Conservation (phyloP, 2,888 invertebrate species). For the Oscheius onirici region DNA sequence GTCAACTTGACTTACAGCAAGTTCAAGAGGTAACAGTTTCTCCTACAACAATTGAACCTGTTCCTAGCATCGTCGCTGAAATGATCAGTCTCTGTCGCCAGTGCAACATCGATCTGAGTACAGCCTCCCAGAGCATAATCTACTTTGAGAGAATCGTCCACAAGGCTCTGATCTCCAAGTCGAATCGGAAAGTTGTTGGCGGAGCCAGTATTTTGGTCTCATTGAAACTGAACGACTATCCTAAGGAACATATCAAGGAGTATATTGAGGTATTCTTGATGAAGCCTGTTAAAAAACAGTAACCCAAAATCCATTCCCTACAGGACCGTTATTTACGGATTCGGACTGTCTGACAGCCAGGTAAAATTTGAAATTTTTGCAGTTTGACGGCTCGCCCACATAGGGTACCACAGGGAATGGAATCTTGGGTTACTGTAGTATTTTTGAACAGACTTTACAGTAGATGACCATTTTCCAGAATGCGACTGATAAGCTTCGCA, state of each 20-base stretch:
- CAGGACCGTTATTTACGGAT: background rate
- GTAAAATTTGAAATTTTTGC: background rate
- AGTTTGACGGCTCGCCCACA: background rate
- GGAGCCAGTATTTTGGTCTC: conserved; percentile 92
- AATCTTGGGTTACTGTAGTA: background rate
- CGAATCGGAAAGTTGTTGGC: conserved; percentile 92
- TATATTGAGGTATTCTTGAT: conserved; percentile 82
- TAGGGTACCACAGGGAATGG: background rate
- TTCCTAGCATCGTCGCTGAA: conserved; percentile 87
- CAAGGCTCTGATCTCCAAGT: conserved; percentile 88
- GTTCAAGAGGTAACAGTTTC: conserved; percentile 81
- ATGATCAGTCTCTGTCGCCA: conserved; percentile 77
- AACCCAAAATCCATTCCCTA: background rate
- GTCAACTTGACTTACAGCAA: conserved; percentile 94
- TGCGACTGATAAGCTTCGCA: conserved; percentile 43
- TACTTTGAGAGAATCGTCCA: conserved; percentile 96
- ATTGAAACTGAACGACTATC: conserved; percentile 95
- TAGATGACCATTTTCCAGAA: conserved; percentile 15
- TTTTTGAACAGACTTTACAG: background rate
- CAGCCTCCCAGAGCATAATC: conserved; percentile 95
- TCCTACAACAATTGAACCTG: background rate
- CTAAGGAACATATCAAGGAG: conserved; percentile 85
- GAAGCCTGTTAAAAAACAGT: background rate
- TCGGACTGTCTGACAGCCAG: background rate
- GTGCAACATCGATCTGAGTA: conserved; percentile 84